These are phyloP conservation scores for Pachliopta kotzebuea DNA, from an alignment of 2,888 invertebrate genomes.

Conservation along the genomic window DNA sequence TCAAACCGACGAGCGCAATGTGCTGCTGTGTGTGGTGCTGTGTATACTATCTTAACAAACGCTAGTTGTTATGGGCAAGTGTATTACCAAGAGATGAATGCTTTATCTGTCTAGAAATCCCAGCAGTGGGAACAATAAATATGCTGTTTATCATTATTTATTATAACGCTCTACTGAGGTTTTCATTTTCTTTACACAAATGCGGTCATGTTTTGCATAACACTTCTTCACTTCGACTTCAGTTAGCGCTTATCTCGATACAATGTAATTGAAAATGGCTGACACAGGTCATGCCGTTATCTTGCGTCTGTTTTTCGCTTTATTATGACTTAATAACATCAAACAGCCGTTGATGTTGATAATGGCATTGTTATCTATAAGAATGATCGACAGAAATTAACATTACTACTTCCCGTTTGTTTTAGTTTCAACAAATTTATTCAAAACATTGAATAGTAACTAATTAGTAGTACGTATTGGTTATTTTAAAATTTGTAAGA, in stretches of 20 bases:
- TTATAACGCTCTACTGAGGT: neutral
- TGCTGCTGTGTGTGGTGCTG: too few relatives aligned
- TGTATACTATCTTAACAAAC: too few relatives aligned
- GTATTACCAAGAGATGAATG: too few relatives aligned
- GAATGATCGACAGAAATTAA: neutral
- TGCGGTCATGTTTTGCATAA: constrained; percentile 13
- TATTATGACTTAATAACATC: constrained; percentile 11
- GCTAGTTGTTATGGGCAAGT: too few relatives aligned
- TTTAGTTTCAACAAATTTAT: neutral
- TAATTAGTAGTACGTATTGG: too few relatives aligned
- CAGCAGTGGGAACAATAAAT: too few relatives aligned
- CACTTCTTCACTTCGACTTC: constrained; percentile 9
- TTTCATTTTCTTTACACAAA: neutral
- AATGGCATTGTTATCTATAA: neutral
- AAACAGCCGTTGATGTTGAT: constrained; percentile 9
- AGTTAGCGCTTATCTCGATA: constrained; percentile 16
- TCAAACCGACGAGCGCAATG: too few relatives aligned
- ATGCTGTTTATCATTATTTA: neutral
- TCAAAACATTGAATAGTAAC: too few relatives aligned
- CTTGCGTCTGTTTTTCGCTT: constrained; percentile 8
- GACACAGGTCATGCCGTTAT: constrained; percentile 18
- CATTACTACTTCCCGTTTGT: neutral
- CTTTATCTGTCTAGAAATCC: too few relatives aligned
- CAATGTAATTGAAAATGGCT: constrained; percentile 23
- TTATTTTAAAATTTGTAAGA: too few relatives aligned